Base-by-base conservation (phyloP, 2,888 invertebrate species). In the Agonopterix alstromeriana region DNA sequence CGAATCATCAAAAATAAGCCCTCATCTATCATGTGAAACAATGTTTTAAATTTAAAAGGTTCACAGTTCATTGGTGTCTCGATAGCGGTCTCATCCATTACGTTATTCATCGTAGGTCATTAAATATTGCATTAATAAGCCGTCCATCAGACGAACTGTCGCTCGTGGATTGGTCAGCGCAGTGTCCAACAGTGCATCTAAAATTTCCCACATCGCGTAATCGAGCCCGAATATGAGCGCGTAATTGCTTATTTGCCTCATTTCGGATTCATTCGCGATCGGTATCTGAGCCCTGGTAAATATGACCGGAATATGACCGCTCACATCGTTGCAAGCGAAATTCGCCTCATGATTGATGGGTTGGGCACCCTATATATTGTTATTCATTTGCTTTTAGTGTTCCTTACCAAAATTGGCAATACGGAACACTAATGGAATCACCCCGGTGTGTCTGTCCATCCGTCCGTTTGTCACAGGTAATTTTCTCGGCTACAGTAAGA, bases 241-340 rank as follows among this genome's bases (percentile, higher is more conserved):
- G 68, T 82, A 84, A 84, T 86, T 84, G 85, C 77, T 82, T 83
- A 83, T 84, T 84, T 85, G 84, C 82, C 78, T 83, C 81, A 82
- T 84, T 83, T 82, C 67, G 63, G 67, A 84, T 81, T 79, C 76
- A 77, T 70, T 73, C 75, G 70, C 70, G 70, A 71, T 63, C 59
- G 61, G 60, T 65, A 64, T 70, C 63, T 65, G 67, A 65, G 58
- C 60, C 55, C 61, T 27, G 27, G 61, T 52, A 52, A 58, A 66
- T 65, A 60, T 58, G 61, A 57, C 55, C 63, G 54, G 54, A 51
- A 58, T 59, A 61, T 52, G 56, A 46, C 40, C 14, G 27, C 40
- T 12, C 36, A 10, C 36, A 36, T 45, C 36, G 10, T 45, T 27
- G 27, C 27, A 36, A 4, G 35, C 35, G 10, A 35, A 43, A 35